Conservation (phyloP, 2,888 invertebrate genomes). For the Graphium colonna region DNA sequence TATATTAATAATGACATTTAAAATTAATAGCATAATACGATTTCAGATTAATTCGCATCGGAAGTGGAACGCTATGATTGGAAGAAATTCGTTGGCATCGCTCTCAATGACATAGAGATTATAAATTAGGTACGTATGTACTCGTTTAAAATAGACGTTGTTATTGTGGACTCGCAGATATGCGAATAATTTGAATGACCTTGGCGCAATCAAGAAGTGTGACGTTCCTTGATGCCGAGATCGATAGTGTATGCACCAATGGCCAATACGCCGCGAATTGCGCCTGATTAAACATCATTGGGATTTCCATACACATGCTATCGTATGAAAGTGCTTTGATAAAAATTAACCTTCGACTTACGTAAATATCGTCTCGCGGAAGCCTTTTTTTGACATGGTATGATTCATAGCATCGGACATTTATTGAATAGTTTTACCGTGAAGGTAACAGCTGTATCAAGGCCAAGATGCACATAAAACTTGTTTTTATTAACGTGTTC, state of each 20-base stretch:
- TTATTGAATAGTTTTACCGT: constrained; percentile 12
- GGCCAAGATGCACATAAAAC: constrained; percentile 20
- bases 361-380: constrained; percentile 8
- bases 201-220: constrained; percentile 47
- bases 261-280: constrained; percentile 36
- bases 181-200: constrained; percentile 37
- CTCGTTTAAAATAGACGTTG: constrained; percentile 22
- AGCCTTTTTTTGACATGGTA: background rate
- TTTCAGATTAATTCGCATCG: constrained; percentile 15
- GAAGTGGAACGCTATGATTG: constrained; percentile 15
- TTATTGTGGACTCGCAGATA: constrained; percentile 21
- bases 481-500: constrained; percentile 7
- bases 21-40: constrained; percentile 4
- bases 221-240: constrained; percentile 39
- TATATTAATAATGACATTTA: background rate
- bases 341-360: background rate
- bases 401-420: constrained; percentile 5
- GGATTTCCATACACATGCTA: too few species aligned
- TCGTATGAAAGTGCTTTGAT: background rate
- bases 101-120: constrained; percentile 19
- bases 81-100: constrained; percentile 20
- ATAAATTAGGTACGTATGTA: constrained; percentile 22
- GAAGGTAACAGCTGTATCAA: constrained; percentile 12
- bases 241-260: constrained; percentile 42
- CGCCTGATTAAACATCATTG: too few species aligned